Evolutionary conservation across 1,140 invertebrate genomes (phyloP).

Genomic region (Rhagoletis pomonella): DNA sequence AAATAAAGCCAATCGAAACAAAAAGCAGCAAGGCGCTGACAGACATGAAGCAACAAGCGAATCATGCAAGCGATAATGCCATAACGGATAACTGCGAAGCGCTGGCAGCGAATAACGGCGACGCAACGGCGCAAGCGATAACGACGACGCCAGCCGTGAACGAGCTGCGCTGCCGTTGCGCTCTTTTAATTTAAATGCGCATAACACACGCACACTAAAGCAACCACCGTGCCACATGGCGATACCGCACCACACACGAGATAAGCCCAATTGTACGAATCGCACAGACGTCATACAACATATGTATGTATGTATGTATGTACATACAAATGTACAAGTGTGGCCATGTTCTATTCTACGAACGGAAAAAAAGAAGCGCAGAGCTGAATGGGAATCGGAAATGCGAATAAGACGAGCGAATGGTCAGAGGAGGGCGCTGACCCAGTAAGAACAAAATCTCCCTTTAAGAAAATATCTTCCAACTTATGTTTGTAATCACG

Average conservation of each 20-base stretch:
- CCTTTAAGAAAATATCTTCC: no score
- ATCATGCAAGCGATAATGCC: not conserved
- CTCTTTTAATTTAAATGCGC: slow-evolving; percentile 2
- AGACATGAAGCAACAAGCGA: slow-evolving; percentile 50
- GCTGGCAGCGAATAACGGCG: not conserved
- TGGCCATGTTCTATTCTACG: not conserved
- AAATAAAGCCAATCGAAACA: not conserved
- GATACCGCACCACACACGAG: not conserved
- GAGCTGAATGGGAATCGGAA: slow-evolving; percentile 24
- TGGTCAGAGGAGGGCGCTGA: not conserved
- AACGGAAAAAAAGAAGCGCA: slow-evolving; percentile 40
- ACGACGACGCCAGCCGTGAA: not conserved
- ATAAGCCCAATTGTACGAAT: slow-evolving; percentile 3
- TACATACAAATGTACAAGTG: not conserved
- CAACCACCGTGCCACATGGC: not conserved
- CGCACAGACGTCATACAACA: not conserved
- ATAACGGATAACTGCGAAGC: not conserved
- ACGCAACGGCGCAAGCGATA: not conserved
- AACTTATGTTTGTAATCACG: no score
- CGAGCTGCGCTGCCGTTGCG: not conserved
- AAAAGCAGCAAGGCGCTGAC: not conserved
- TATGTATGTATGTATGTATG: not conserved
- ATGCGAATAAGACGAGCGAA: not conserved
- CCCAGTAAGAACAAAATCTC: not conserved
- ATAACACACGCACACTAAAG: not conserved